phyloP scores from a whole-genome alignment of 1,140 invertebrate species.

The Brachionus manjavacas region DNA sequence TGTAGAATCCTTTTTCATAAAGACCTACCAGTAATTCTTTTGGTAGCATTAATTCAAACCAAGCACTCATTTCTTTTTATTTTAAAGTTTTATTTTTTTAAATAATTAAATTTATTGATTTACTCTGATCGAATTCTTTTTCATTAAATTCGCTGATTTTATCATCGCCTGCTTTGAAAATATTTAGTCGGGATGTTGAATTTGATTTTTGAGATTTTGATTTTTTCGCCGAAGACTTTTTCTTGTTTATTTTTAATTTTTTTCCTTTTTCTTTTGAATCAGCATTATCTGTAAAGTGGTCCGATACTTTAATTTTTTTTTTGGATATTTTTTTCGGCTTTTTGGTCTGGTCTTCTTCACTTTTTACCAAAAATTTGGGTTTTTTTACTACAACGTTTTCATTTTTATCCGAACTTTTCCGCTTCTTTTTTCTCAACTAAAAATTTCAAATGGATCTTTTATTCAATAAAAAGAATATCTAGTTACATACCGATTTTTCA shows the following conservation, averaged over 20 bases:
- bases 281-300: background rate
- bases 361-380: background rate
- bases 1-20: slow-evolving; percentile 25
- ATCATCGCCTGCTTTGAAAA: background rate
- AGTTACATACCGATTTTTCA: background rate
- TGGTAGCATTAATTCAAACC: slow-evolving; percentile 35
- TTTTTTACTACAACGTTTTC: background rate
- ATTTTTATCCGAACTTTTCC: background rate
- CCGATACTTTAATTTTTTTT: background rate
- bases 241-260: background rate
- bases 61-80: slow-evolving; percentile 18
- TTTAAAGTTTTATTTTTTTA: too few relatives aligned
- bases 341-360: background rate
- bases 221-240: background rate
- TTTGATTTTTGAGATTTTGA: slow-evolving; percentile 4
- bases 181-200: background rate
- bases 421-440: background rate
- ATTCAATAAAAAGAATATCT: background rate
- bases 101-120: background rate
- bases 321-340: background rate
- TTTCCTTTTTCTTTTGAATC: background rate
- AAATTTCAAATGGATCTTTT: background rate
- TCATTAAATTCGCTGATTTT: background rate
- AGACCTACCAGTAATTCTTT: slow-evolving; percentile 14
- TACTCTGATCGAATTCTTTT: background rate